Evolutionary conservation across 2,888 invertebrate species (phyloP).

Genomic region (Sinodicranocentrus sp.): DNA sequence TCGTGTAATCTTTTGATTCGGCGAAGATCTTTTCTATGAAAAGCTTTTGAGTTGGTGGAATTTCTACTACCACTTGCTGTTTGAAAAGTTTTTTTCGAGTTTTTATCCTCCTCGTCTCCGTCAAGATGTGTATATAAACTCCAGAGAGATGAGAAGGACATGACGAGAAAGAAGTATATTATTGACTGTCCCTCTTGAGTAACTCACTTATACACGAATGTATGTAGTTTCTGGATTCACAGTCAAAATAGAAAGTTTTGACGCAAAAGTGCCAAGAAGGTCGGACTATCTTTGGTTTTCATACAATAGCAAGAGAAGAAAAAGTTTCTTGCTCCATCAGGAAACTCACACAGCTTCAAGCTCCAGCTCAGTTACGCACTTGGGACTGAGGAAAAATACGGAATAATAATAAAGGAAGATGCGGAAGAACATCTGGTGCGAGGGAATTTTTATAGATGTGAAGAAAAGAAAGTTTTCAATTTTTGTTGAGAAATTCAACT

Average conservation of each 20-base stretch:
- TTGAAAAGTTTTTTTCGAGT: constrained; percentile 7
- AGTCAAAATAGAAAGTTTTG: constrained; percentile 32
- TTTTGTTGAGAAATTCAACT: constrained; percentile 23
- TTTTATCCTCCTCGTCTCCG: too few relatives aligned
- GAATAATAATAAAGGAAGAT: constrained; percentile 13
- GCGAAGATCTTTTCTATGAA: not conserved
- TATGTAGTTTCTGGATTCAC: not conserved
- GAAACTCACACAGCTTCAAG: constrained; percentile 6
- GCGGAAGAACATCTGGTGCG: constrained; percentile 26
- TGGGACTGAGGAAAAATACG: constrained; percentile 26
- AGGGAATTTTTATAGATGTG: not conserved
- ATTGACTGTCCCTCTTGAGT: constrained; percentile 5
- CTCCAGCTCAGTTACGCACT: constrained; percentile 41
- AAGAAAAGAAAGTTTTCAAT: constrained; percentile 15
- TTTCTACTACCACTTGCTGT: not conserved
- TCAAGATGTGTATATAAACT: too few relatives aligned
- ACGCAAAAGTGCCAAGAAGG: constrained; percentile 26
- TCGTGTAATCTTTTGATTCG: constrained; percentile 30
- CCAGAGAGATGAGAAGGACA: not conserved
- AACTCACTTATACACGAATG: not conserved
- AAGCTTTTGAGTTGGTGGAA: not conserved
- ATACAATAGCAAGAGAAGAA: constrained; percentile 9
- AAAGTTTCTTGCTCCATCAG: constrained; percentile 21
- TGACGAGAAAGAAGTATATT: not conserved
- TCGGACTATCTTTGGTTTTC: constrained; percentile 11